Base-by-base conservation (phyloP, 2,797 vertebrate genomes). In the Acomys russatus region DNA sequence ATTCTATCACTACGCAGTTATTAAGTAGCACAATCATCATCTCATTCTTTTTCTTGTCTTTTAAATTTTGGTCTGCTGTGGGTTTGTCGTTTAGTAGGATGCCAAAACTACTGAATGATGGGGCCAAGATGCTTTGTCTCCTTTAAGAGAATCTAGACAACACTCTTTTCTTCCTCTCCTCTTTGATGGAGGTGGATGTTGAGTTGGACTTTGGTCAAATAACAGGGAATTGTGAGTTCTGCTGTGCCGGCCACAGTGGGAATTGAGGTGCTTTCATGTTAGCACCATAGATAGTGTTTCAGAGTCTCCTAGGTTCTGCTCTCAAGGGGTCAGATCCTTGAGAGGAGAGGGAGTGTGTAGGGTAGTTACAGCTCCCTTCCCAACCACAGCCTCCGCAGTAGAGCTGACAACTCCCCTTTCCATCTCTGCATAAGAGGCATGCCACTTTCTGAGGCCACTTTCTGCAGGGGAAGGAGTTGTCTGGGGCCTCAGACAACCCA, bases 1-100 rank as follows among this genome's bases (percentile, higher is more conserved):
- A 88, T 95, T 95, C 91, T 73, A 56, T 88, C 88, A 94, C 61
- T 93, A n/a, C 92, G 66, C 56, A 88, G 18, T 92, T 93, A 94
- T 90, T 96, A 94, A 96, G 74, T 56, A 76, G 23, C 61, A 79
- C 12, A 70, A 59, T 95, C 83, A 91, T 90, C 64, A 38, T 95
- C 74, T 64, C 93, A 8, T 85, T 93, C 91, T 91, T 66, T 83
- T 5, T 25, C 54, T 83, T 78, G 35, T 80, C 49, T 70, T 63
- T 88, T 82, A 8, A 86, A 93, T 92, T 94, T 92, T 73, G 30
- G 30, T 83, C 68, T n/a, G 35, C 78, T 56, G 30, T 38, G 30
- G 49, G 3, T 73, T 86, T 56, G 10, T 82, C 61, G 33, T 82
- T 89, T 63, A 87, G 86, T 89, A 59, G 78, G 44, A 68, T 64